A percentile compares a stretch with the other conserved stretches of the same genome.
Conservation (phyloP, 1,140 invertebrate species). For the Daktulosphaira vitifoliae region DNA sequence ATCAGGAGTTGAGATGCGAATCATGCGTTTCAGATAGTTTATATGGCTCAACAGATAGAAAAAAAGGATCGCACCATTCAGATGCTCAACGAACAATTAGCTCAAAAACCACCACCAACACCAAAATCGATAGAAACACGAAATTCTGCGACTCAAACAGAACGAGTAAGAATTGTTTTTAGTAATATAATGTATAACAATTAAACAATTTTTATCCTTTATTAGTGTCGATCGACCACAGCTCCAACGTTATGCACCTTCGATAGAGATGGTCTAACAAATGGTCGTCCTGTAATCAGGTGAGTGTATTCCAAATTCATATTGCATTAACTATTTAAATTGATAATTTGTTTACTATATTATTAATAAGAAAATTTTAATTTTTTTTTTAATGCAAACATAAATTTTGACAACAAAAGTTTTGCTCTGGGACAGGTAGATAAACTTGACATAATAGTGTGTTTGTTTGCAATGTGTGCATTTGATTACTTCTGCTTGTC, state of each 20-base stretch:
- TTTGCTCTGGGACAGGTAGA: conserved; percentile 29
- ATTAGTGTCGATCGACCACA: conserved; percentile 25
- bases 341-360: no score
- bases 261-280: conserved; percentile 23
- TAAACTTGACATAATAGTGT: conserved; percentile 24
- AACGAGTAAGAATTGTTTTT: conserved; percentile 49
- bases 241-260: conserved; percentile 29
- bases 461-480: conserved; percentile 28
- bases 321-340: neutral
- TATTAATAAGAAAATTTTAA: neutral
- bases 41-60: conserved; percentile 53
- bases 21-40: conserved; percentile 41
- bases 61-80: conserved; percentile 61
- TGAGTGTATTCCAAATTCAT: neutral
- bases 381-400: conserved; percentile 28
- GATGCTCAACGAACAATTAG: conserved; percentile 50
- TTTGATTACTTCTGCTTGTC: conserved; percentile 32
- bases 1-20: conserved; percentile 29
- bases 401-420: conserved; percentile 14
- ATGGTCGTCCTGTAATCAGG: conserved; percentile 27
- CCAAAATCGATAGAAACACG: conserved; percentile 43
- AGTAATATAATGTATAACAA: neutral
- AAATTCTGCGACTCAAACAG: conserved; percentile 64
- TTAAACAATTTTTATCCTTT: neutral
- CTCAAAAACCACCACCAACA: conserved; percentile 41